Percentiles rank a stretch among this genome's conserved stretches.
phyloP scores from a whole-genome alignment of 2,113 vertebrate species.

The Catagonus wagneri region DNA sequence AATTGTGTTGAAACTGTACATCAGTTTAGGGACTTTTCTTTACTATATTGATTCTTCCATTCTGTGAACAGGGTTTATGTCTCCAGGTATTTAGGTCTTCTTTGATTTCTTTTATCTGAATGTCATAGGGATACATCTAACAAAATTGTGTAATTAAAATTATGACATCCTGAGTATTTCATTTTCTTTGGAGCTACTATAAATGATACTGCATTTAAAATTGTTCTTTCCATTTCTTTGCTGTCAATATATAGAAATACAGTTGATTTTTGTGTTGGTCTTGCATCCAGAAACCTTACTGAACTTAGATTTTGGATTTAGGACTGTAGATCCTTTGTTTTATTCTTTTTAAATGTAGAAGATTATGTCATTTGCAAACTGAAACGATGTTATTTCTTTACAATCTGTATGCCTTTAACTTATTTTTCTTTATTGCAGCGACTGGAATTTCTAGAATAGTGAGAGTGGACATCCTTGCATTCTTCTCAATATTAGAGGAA shows the following conservation, averaged over 20 bases:
- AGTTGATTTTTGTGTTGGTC: not conserved
- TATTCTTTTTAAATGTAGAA: not conserved
- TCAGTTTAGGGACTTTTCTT: not conserved
- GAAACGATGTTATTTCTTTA: not conserved
- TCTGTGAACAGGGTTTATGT: not conserved
- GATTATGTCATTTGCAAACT: not conserved
- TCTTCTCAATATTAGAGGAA: not conserved
- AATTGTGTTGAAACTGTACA: not conserved
- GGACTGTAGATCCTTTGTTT: not conserved
- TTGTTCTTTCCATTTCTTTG: slow-evolving; percentile 5
- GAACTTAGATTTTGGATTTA: not conserved
- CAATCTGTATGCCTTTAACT: not conserved
- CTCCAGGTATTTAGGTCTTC: not conserved
- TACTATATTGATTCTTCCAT: not conserved
- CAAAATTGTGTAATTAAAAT: too few relatives aligned
- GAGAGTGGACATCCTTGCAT: not conserved
- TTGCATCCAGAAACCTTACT: not conserved
- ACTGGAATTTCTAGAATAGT: not conserved
- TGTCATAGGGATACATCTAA: not conserved
- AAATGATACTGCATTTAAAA: not conserved
- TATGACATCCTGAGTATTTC: not conserved
- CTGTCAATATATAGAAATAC: not conserved
- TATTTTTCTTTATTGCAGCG: not conserved
- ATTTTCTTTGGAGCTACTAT: not conserved
- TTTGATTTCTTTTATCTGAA: not conserved